Evolutionary conservation across 2,113 vertebrate species (phyloP).

Genomic region (Microcebus griseorufus): DNA sequence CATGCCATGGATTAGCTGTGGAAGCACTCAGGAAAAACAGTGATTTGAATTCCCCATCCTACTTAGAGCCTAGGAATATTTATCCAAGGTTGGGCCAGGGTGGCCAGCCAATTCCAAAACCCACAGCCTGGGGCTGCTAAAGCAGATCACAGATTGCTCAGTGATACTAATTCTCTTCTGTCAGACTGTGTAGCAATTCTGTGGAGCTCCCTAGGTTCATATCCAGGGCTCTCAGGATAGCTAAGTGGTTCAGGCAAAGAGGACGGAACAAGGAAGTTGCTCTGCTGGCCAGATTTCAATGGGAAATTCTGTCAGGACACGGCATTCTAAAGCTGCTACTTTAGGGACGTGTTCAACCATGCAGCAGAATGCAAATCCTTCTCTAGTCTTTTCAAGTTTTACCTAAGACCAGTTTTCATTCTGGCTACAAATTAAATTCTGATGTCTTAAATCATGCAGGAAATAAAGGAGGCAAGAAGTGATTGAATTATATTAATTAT

Average conservation of each 20-base stretch:
- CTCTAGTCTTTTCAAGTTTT: conserved; percentile 52
- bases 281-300: background rate
- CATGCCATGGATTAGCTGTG: background rate
- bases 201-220: background rate
- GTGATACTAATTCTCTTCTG: background rate
- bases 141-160: background rate
- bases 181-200: background rate
- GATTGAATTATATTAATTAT: conserved; percentile 61
- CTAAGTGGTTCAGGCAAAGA: background rate
- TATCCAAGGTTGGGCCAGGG: conserved; percentile 19
- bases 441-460: conserved; percentile 41
- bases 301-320: background rate
- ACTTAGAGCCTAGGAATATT: conserved; percentile 49
- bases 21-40: conserved; percentile 31
- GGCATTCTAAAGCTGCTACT: conserved; percentile 29
- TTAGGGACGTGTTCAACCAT: conserved; percentile 44
- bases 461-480: background rate
- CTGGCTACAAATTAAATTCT: conserved; percentile 59
- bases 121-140: conserved; percentile 24
- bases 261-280: background rate
- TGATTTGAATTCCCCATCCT: conserved; percentile 37
- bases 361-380: conserved; percentile 53
- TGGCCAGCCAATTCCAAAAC: conserved; percentile 23
- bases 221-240: background rate
- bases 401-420: conserved; percentile 52